Percentiles rank a stretch among this genome's conserved stretches.
phyloP scores from a whole-genome alignment of 2,797 vertebrate species.

The Pseudomugil tenellus region DNA sequence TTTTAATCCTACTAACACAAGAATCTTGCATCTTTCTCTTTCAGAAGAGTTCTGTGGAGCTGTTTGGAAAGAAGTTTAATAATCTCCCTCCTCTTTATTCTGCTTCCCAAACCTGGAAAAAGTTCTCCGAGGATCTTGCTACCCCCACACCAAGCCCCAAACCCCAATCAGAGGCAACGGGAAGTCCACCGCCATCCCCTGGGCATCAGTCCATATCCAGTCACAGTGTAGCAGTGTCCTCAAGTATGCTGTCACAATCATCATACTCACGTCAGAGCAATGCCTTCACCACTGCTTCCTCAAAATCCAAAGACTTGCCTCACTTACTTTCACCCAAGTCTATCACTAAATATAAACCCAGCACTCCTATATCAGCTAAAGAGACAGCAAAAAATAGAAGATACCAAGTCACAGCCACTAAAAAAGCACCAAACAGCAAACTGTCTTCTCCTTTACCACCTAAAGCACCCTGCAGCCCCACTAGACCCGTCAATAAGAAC shows the following conservation, averaged over 20 bases:
- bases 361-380: conserved; percentile 1
- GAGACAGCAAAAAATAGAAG: conserved; percentile 20
- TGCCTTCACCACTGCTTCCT: conserved; percentile 23
- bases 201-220: conserved; percentile 37
- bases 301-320: conserved; percentile 32
- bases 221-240: conserved; percentile 28
- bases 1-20: not conserved
- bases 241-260: conserved; percentile 35
- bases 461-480: conserved; percentile 42
- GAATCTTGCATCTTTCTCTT: conserved; percentile 30
- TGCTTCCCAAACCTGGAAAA: conserved; percentile 54
- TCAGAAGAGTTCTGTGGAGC: conserved; percentile 81
- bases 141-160: conserved; percentile 42
- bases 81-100: conserved; percentile 78
- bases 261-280: conserved; percentile 14
- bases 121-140: conserved; percentile 42
- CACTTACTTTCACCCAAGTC: conserved; percentile 38
- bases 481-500: conserved; percentile 31
- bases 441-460: conserved; percentile 21
- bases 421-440: conserved; percentile 40
- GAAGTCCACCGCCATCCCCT: conserved; percentile 32
- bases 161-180: conserved; percentile 25
- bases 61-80: conserved; percentile 68
- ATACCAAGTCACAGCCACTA: not conserved
- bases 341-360: conserved; percentile 16